A percentile compares a stretch with the other conserved stretches of the same genome.
Conservation (phyloP, 1,140 invertebrate species). For the Pogonognathellus flavescens region DNA sequence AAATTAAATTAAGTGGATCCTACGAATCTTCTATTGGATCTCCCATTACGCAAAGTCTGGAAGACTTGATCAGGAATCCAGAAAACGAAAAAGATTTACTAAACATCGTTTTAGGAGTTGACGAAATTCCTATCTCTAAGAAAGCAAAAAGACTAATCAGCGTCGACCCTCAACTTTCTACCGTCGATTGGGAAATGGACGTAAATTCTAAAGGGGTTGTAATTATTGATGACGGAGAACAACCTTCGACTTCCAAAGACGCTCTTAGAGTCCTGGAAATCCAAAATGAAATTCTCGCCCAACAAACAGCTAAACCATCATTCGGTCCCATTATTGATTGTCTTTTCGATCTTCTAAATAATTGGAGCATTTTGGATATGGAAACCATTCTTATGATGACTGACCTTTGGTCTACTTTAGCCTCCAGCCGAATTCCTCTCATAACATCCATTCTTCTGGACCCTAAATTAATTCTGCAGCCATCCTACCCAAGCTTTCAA, state of each 20-base stretch:
- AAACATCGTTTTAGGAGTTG: slow-evolving; percentile 12
- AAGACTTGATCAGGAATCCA: not conserved
- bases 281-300: not conserved
- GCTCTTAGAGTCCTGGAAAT: not conserved
- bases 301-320: not conserved
- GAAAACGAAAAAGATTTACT: slow-evolving; percentile 9
- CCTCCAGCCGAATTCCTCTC: slow-evolving; percentile 54
- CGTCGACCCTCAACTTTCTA: not conserved
- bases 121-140: not conserved
- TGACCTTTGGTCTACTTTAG: slow-evolving; percentile 41
- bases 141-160: slow-evolving; percentile 19
- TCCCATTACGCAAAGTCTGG: not conserved
- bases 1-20: not conserved
- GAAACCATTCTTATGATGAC: slow-evolving; percentile 43
- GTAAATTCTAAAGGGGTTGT: not conserved
- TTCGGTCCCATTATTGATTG: slow-evolving; percentile 52
- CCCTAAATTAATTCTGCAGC: slow-evolving; percentile 38
- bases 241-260: not conserved
- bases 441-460: slow-evolving; percentile 50
- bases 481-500: slow-evolving; percentile 47
- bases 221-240: not conserved
- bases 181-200: slow-evolving; percentile 19
- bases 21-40: not conserved
- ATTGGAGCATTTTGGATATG: slow-evolving; percentile 48
- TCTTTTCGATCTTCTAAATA: slow-evolving; percentile 37